A percentile compares a stretch with the other conserved stretches of the same genome.
Conservation (phyloP, 2,113 vertebrate genomes). For the Tretioscincus oriximinensis region DNA sequence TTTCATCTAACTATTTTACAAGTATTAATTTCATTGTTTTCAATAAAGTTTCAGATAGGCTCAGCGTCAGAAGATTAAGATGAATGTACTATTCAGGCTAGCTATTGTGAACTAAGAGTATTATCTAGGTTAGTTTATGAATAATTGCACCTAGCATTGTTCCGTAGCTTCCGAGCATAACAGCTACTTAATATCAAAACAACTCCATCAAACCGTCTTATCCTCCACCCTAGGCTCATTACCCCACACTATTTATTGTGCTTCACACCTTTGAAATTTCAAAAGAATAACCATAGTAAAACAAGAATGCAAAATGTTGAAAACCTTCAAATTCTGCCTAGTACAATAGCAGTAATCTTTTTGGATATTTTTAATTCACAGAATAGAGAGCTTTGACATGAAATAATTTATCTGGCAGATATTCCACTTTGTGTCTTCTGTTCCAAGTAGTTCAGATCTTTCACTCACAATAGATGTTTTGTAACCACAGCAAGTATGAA, state of each 20-base stretch:
- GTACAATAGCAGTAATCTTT: not conserved
- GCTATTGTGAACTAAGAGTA: not conserved
- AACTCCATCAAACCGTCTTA: slow-evolving; percentile 13
- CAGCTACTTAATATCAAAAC: slow-evolving; percentile 9
- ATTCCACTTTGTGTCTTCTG: not conserved
- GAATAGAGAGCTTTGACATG: not conserved
- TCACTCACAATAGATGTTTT: not conserved
- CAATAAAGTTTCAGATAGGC: not conserved
- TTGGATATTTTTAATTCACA: slow-evolving; percentile 1
- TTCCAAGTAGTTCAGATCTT: slow-evolving; percentile 7
- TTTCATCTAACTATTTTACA: not conserved
- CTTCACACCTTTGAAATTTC: slow-evolving; percentile 13
- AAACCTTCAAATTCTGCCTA: slow-evolving; percentile 12
- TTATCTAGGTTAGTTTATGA: not conserved
- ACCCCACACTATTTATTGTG: not conserved
- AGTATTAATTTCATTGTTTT: not conserved
- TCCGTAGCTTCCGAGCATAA: not conserved
- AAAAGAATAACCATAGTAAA: not conserved
- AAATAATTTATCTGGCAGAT: slow-evolving; percentile 9
- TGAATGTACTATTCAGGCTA: not conserved
- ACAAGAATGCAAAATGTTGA: not conserved
- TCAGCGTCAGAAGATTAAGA: not conserved
- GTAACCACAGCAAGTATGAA: slow-evolving; percentile 45
- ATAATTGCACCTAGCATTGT: slow-evolving; percentile 1
- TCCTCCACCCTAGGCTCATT: slow-evolving; percentile 11